These are phyloP conservation scores for Stratiolaelaps scimitus DNA, from an alignment of 1,140 invertebrate genomes.

Conservation along the genomic window DNA sequence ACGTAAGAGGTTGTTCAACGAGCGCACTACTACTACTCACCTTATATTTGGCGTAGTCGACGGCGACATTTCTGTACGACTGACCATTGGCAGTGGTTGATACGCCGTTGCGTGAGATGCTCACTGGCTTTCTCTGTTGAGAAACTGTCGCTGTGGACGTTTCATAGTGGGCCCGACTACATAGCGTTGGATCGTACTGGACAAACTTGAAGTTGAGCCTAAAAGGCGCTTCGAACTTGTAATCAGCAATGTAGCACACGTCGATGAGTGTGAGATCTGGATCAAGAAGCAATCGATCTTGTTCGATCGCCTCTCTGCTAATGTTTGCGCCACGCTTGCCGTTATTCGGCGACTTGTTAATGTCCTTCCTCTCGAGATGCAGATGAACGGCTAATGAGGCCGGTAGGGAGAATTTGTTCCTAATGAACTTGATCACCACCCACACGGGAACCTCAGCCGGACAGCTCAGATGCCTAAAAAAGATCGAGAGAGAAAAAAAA, in stretches of 20 bases:
- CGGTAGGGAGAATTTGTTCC: not conserved
- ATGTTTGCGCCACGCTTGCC: no score
- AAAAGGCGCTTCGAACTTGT: not conserved
- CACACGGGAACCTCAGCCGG: not conserved
- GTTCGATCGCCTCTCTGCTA: no score
- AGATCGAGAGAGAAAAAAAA: no score
- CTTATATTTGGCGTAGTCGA: no score
- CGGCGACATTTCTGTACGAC: no score
- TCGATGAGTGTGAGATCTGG: conserved; percentile 6
- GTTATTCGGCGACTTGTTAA: not conserved
- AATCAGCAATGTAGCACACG: conserved; percentile 20
- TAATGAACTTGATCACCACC: conserved; percentile 3
- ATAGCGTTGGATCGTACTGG: conserved; percentile 6
- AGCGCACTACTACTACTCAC: no score
- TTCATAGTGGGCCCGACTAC: no score
- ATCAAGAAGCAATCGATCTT: conserved; percentile 2
- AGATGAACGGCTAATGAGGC: conserved; percentile 7
- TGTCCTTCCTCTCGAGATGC: not conserved
- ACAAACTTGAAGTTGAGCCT: conserved; percentile 9
- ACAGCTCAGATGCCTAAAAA: conserved; percentile 10
- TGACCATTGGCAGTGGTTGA: no score
- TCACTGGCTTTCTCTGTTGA: no score
- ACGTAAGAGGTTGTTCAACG: no score
- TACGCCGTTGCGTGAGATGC: no score
- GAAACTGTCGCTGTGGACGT: no score